A percentile compares a stretch with the other conserved stretches of the same genome.
These are phyloP conservation scores for Allobates femoralis DNA, from an alignment of 2,797 vertebrate species.

Conservation along the genomic window DNA sequence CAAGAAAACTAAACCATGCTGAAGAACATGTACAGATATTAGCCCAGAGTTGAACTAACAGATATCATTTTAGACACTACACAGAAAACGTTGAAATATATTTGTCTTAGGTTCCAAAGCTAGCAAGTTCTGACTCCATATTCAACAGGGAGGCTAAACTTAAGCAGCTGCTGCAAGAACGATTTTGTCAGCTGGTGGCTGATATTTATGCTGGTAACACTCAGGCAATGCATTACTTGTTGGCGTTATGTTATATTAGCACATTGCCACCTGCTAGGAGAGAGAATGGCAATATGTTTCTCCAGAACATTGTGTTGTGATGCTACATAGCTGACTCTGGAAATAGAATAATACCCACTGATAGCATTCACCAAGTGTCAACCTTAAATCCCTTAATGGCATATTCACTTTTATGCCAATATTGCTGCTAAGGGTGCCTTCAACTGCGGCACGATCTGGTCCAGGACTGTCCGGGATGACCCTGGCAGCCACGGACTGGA, in stretches of 20 bases:
- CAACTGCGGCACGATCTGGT: too few species aligned
- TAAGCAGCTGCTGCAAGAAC: background rate
- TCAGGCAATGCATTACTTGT: background rate
- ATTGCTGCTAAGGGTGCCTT: background rate
- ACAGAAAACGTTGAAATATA: background rate
- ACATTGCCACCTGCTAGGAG: conserved; percentile 13
- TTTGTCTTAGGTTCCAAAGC: background rate
- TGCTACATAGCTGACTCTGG: background rate
- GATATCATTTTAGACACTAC: background rate
- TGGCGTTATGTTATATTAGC: conserved; percentile 5
- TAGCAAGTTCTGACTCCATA: background rate
- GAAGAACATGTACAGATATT: background rate
- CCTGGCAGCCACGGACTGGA: too few species aligned
- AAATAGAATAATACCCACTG: background rate
- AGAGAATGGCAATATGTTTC: background rate
- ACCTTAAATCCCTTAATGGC: background rate
- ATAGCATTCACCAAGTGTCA: background rate
- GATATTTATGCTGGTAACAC: conserved; percentile 17
- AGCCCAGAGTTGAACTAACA: background rate
- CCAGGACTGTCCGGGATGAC: too few species aligned
- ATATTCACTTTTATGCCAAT: background rate
- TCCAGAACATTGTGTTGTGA: background rate
- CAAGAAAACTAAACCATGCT: background rate
- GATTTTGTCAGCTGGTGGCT: background rate
- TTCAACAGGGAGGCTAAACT: background rate